These are phyloP conservation scores for Chrysemys picta DNA, from an alignment of 2,113 vertebrate genomes.

Conservation along the genomic window DNA sequence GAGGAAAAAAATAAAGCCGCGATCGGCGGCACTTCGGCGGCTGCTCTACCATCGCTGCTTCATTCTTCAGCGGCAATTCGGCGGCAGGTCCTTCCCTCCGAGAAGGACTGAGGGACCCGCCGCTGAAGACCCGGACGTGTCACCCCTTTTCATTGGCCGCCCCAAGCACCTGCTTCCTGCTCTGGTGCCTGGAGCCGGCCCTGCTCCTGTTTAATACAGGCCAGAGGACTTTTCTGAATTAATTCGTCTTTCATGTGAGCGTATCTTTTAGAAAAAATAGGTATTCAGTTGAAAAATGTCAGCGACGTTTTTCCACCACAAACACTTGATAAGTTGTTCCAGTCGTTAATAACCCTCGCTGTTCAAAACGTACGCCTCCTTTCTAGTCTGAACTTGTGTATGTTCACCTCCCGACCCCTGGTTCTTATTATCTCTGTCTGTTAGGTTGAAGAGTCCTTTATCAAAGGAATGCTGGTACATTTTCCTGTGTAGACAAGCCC, in stretches of 20 bases:
- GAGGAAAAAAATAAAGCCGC: no score
- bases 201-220: background rate
- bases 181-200: no score
- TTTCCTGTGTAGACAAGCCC: background rate
- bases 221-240: background rate
- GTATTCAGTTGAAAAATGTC: background rate
- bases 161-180: no score
- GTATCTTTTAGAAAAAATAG: background rate
- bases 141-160: no score
- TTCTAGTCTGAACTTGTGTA: background rate
- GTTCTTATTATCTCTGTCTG: background rate
- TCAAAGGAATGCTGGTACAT: background rate
- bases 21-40: no score
- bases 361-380: background rate
- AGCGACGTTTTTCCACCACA: background rate
- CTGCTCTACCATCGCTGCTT: no score
- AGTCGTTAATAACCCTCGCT: background rate
- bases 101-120: no score
- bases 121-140: no score
- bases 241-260: background rate
- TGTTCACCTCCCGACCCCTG: background rate
- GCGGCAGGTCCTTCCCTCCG: no score
- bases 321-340: background rate
- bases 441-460: background rate
- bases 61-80: no score